Evolutionary conservation across 2,113 vertebrate genomes (phyloP).

Genomic region (Stigmatopora nigra): DNA sequence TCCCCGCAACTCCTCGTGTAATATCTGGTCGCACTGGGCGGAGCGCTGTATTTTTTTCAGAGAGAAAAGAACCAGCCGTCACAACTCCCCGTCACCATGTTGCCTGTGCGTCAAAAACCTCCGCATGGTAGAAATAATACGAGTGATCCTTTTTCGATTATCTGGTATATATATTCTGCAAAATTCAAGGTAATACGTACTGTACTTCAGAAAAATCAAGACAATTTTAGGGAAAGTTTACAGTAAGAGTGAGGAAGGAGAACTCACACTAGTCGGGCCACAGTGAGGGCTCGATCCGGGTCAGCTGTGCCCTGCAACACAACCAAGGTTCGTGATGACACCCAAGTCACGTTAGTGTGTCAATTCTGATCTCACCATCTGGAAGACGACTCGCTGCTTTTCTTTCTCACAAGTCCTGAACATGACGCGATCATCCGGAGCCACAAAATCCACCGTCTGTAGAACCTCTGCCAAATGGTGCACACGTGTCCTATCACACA

Average conservation of each 20-base stretch:
- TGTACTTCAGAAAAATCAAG: no score
- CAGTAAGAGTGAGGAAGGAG: background rate
- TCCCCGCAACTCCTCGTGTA: no score
- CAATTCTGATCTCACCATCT: conserved; percentile 77
- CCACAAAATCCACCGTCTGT: conserved; percentile 87
- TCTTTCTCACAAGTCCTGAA: conserved; percentile 90
- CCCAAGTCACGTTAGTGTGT: background rate
- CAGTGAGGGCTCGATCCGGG: conserved; percentile 82
- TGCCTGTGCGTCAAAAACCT: no score
- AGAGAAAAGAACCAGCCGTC: no score
- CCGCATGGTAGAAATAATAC: no score
- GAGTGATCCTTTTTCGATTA: no score
- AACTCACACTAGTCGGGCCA: conserved; percentile 91
- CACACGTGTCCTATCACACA: background rate
- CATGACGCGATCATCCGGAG: conserved; percentile 87
- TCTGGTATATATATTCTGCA: no score
- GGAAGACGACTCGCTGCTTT: conserved; percentile 79
- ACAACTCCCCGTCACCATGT: no score
- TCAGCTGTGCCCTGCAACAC: conserved; percentile 83
- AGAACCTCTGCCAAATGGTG: conserved; percentile 72
- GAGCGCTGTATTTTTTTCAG: no score
- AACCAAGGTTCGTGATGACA: background rate
- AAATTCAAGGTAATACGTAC: no score
- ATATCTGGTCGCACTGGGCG: no score
- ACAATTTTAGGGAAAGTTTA: background rate